phyloP scores from a whole-genome alignment of 2,113 vertebrate species.

The mouse (Mus musculus) region GRCm39 chr11:29786001-29786500 shows the following conservation, averaged over 20 bases:
- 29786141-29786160: not conserved
- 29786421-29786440: not conserved
- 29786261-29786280: slow-evolving; percentile 25
- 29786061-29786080: not conserved
- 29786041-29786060: not conserved
- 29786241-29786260: not conserved
- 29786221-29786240: not conserved
- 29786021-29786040: not conserved
- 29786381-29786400: not conserved
- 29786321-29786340: slow-evolving; percentile 33
- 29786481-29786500: not conserved
- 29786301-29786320: slow-evolving; percentile 19
- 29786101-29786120: slow-evolving; percentile 18
- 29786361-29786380: not conserved
- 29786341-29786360: not conserved
- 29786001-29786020: not conserved
- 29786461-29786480: not conserved
- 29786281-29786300: not conserved
- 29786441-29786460: not conserved
- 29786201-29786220: not conserved
- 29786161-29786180: not conserved
- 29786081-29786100: not conserved
- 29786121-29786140: not conserved
- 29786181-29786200: not conserved
- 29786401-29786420: not conserved